Evolutionary conservation across 2,797 vertebrate genomes (phyloP).

Genomic region (Bradypodion ventrale): DNA sequence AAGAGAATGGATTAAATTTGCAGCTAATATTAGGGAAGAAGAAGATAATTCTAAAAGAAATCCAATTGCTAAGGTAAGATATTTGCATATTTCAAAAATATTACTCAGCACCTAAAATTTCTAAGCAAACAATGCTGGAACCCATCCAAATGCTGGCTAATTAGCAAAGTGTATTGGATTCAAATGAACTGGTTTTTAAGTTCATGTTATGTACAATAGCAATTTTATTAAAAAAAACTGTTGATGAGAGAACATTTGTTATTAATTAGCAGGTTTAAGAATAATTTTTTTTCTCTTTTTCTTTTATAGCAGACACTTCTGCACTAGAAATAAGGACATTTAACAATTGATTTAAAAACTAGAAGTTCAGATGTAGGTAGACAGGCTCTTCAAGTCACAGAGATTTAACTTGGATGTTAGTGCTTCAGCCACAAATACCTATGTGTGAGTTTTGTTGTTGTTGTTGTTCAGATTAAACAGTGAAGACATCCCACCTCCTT

Average conservation of each 20-base stretch:
- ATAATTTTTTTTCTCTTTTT: not conserved
- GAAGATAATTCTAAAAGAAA: constrained; percentile 80
- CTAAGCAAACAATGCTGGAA: not conserved
- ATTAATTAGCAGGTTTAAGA: not conserved
- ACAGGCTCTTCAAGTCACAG: too few species aligned
- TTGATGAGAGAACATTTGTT: too few species aligned
- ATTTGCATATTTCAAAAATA: not conserved
- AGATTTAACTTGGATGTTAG: too few species aligned
- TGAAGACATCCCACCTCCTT: not conserved
- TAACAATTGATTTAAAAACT: too few species aligned
- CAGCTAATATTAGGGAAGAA: constrained; percentile 83
- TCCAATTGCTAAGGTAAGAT: constrained; percentile 88
- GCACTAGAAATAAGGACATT: too few species aligned
- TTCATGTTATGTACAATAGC: not conserved
- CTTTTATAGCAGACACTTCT: not conserved
- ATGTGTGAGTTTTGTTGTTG: too few species aligned
- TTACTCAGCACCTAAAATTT: not conserved
- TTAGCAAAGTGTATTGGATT: not conserved
- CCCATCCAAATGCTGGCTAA: not conserved
- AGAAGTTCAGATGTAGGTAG: too few species aligned
- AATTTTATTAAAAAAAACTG: not conserved
- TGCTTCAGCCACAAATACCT: too few species aligned
- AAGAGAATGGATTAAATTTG: constrained; percentile 91
- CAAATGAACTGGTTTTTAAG: not conserved
- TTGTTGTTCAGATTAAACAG: not conserved